Evolutionary conservation across 1,140 invertebrate species (phyloP), one percentile per base, ranked within the genome.

Genomic region (Asbolus verrucosus): DNA sequence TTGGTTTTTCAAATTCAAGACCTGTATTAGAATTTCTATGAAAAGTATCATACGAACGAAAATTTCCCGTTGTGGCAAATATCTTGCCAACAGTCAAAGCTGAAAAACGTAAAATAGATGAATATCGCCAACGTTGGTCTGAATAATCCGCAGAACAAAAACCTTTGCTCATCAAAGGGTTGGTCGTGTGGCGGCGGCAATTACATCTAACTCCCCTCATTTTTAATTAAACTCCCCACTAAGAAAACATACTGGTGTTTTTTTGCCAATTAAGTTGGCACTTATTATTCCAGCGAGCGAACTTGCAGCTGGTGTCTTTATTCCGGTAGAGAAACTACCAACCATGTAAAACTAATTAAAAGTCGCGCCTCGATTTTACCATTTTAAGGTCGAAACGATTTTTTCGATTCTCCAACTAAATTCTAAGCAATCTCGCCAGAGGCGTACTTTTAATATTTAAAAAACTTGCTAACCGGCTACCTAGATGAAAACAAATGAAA

Each of bases 161-260:
- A 46, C n/a, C n/a, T n/a, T n/a, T n/a, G 41, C 41, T 46, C 41
- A 46, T 46, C 41, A 54, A 54, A 54, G 46, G 46, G 46, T 54
- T 27, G 46, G 18, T 54, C 46, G 41, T 46, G 41, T 18, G 46
- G 46, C 21, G 46, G 19, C 21, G 46, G 46, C 46, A 27, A 54
- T 54, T 54, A 54, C 46, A 54, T 24, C 46, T 11, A 24, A 54
- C 46, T 54, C 46, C 46, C 46, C 46, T 54, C 46, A 54, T 31
- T 69, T 69, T 69, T 69, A 63, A 69, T 63, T 69, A 63, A 69
- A 69, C 31, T 62, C 67, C 59, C 41, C 67, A 41, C 63, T 69
- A 69, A 69, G 67, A 69, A 62, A 69, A 69, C 67, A 69, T 69
- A 65, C 59, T 69, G 67, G 67, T 69, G 60, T 69, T 69, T 68